Evolutionary conservation across 2,888 invertebrate genomes (phyloP).

Genomic region (Cancer borealis): DNA sequence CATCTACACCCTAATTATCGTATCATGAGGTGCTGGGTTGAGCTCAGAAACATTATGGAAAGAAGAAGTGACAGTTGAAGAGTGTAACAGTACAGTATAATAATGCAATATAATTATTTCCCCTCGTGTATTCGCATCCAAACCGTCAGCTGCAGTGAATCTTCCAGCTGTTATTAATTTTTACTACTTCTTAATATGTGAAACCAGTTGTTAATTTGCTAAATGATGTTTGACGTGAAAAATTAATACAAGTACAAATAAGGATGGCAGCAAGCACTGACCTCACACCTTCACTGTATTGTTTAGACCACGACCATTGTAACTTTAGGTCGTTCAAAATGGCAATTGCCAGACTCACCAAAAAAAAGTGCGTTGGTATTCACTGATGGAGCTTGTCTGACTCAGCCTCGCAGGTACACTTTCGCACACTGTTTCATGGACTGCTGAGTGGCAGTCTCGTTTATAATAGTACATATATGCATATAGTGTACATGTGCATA

Average conservation of each 20-base stretch:
- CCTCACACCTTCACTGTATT: not conserved
- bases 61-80: not conserved
- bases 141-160: not conserved
- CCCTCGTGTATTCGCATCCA: not conserved
- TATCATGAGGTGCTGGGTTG: not conserved
- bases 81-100: not conserved
- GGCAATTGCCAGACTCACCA: not conserved
- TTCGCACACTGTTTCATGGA: too few relatives aligned
- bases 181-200: not conserved
- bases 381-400: not conserved
- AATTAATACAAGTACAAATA: not conserved
- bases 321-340: too few relatives aligned
- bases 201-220: not conserved
- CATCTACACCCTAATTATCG: not conserved
- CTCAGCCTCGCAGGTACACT: not conserved
- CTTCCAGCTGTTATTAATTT: not conserved
- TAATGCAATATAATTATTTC: not conserved
- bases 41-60: not conserved
- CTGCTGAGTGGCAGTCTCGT: too few relatives aligned
- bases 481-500: too few relatives aligned
- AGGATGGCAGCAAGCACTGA: not conserved
- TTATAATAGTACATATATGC: too few relatives aligned
- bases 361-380: not conserved
- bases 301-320: not conserved
- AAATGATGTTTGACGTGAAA: not conserved